These are phyloP conservation scores for Triplophysa tibetana DNA, from an alignment of 2,113 vertebrate species.

Conservation along the genomic window DNA sequence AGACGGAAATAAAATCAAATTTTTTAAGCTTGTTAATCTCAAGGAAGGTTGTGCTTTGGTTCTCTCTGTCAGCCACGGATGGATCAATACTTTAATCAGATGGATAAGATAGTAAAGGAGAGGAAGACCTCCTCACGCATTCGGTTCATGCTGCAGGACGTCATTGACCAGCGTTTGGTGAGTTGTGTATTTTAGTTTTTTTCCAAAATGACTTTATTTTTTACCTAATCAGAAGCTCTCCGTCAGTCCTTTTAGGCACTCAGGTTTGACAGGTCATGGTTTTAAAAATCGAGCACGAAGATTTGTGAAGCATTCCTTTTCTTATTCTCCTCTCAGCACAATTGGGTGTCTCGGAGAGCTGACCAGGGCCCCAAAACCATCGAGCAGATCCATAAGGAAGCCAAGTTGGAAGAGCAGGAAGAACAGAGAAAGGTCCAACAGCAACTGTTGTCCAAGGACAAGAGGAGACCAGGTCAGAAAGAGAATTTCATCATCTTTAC, in stretches of 20 bases:
- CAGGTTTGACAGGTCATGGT: no score
- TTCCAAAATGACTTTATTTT: background rate
- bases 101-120: constrained; percentile 99
- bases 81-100: constrained; percentile 98
- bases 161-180: constrained; percentile 94
- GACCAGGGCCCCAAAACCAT: constrained; percentile 97
- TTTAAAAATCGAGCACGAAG: no score
- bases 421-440: constrained; percentile 95
- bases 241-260: no score
- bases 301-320: background rate
- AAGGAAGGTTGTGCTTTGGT: background rate
- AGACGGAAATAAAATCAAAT: background rate
- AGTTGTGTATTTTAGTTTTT: constrained; percentile 56
- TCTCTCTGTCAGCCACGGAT: constrained; percentile 83
- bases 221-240: no score
- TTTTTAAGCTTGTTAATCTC: background rate
- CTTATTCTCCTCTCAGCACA: constrained; percentile 76
- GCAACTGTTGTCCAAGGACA: constrained; percentile 94
- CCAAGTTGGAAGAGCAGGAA: constrained; percentile 97
- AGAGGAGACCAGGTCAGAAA: constrained; percentile 89
- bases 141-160: constrained; percentile 96
- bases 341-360: constrained; percentile 93
- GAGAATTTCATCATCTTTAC: constrained; percentile 65
- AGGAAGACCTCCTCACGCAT: constrained; percentile 96
- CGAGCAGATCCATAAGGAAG: constrained; percentile 98